A percentile compares a stretch with the other conserved stretches of the same genome.
phyloP scores from a whole-genome alignment of 2,113 vertebrate species.

The Lagopus leucura region DNA sequence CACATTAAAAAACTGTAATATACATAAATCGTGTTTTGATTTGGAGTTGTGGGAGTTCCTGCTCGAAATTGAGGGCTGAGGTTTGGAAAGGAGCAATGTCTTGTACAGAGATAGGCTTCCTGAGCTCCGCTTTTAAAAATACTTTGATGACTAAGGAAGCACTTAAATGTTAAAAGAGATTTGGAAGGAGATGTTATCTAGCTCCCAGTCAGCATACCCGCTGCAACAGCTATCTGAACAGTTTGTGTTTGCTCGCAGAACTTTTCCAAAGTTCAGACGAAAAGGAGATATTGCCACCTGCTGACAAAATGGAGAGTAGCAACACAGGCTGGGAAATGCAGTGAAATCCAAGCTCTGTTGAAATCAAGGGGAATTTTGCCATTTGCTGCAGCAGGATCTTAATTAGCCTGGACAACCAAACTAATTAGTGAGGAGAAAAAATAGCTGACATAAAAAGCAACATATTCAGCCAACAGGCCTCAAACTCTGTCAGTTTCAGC shows the following conservation, averaged over 20 bases:
- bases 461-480: not conserved
- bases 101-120: not conserved
- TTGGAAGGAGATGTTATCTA: not conserved
- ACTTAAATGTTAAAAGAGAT: slow-evolving; percentile 15
- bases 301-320: slow-evolving; percentile 22
- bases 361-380: not conserved
- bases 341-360: not conserved
- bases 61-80: not conserved
- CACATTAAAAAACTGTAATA: not conserved
- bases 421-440: not conserved
- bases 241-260: not conserved
- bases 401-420: not conserved
- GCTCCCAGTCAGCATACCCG: not conserved
- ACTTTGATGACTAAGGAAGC: slow-evolving; percentile 29
- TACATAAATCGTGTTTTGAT: not conserved
- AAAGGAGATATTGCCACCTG: slow-evolving; percentile 69
- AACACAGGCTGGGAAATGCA: not conserved
- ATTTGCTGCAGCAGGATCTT: not conserved
- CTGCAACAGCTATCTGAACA: not conserved
- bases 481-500: not conserved
- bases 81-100: not conserved
- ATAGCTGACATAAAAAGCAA: not conserved
- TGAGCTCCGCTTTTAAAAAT: slow-evolving; percentile 40
- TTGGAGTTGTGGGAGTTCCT: not conserved
- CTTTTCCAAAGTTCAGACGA: not conserved